Base-by-base conservation (phyloP, 92 coral and sea anemone genomes). In the Virgularia gustaviana region DNA sequence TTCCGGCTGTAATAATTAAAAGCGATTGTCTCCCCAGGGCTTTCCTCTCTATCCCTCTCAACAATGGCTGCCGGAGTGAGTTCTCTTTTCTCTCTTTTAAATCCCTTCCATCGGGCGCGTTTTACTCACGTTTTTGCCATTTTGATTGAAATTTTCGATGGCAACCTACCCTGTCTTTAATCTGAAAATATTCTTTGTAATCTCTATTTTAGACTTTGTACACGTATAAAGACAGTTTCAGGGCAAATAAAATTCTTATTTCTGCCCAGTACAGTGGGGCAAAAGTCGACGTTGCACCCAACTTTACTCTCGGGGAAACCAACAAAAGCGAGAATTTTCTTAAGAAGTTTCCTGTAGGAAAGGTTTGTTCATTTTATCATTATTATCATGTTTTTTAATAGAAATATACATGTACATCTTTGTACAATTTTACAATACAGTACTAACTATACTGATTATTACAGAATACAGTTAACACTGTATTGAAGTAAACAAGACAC, bases 251-350 rank as follows among this genome's bases (percentile, higher is more conserved):
- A 83, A 86, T 92, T 79, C 84, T 92, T 52, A 85, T 89, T 87
- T 89, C 98, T 67, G 98, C 98, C 24, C 92, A 89, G 51, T 92
- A 89, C 82, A 92, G 98, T 72, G 98, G 96, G 12, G 86, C 86
- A 41, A 86, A 80, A 30, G 83, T 92, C 49, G 66, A 79, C 60
- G 90, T 89, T 11, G 89, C 96, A 61, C 77, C 98, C 23, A 67
- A 67, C 34, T 92, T 92, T 54, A 85, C 81, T 65, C 82, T 89
- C 41, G 98, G 98, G 43, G 89, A 92, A 72, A 88, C 88, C 49
- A 92, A 92, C 85, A 87, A 92, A 71, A 84, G 90, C 39, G 85
- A 88, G 2, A 88, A 81, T 27, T 92, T 92, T 75, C 56, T 92
- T 37, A 84, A 81, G 84, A 89, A 89, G 59, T 92, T 92, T 45